Evolutionary conservation across 2,113 vertebrate genomes (phyloP).

Genomic region (Tachysurus fulvidraco): DNA sequence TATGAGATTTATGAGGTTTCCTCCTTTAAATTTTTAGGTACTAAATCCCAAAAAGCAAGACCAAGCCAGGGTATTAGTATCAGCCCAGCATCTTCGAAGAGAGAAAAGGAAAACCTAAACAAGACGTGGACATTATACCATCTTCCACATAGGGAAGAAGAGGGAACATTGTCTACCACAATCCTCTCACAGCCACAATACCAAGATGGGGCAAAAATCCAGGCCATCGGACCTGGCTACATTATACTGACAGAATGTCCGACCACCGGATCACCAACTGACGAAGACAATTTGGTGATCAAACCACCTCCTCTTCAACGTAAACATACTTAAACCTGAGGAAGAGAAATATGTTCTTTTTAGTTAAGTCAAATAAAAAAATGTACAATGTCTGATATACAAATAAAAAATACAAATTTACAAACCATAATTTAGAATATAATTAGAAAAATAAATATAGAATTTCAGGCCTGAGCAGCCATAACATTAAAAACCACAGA

Average conservation of each 20-base stretch:
- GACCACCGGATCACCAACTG: neutral
- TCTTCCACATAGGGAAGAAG: neutral
- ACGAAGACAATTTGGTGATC: neutral
- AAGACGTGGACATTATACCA: neutral
- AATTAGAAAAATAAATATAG: neutral
- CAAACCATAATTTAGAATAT: neutral
- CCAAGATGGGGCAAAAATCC: neutral
- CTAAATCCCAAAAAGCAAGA: neutral
- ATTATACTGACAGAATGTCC: neutral
- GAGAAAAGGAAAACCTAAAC: neutral
- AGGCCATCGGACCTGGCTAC: neutral
- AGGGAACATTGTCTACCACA: neutral
- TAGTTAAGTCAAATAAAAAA: too few relatives aligned
- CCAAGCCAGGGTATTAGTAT: neutral
- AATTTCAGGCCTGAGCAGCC: neutral
- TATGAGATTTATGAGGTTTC: neutral
- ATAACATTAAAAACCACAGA: neutral
- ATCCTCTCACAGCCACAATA: neutral
- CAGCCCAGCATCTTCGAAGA: neutral
- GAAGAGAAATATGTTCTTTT: neutral
- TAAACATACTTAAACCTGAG: neutral
- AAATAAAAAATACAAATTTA: neutral
- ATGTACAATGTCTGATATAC: neutral
- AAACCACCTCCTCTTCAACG: neutral
- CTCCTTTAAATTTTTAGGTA: neutral